Percentiles rank a stretch among this genome's conserved stretches.
Evolutionary conservation across 2,113 vertebrate species (phyloP).

Genomic region (Mormoops blainvillei): DNA sequence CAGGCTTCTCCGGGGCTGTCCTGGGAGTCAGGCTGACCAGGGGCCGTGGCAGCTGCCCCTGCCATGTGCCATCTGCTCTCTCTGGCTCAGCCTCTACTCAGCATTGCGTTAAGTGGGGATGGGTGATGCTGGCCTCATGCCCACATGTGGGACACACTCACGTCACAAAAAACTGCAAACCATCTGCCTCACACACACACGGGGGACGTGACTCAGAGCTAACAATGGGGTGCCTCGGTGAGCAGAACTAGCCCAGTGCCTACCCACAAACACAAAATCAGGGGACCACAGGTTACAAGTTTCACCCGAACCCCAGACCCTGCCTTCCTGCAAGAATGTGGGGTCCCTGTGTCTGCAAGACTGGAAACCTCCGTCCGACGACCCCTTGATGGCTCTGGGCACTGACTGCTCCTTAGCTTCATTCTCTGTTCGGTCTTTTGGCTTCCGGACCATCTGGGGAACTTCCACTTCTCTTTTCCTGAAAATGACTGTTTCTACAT

Average conservation of each 20-base stretch:
- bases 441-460: not conserved
- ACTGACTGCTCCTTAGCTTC: too few relatives aligned
- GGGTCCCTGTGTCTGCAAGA: not conserved
- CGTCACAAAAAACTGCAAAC: not conserved
- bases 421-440: not conserved
- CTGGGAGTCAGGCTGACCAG: not conserved
- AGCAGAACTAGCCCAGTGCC: not conserved
- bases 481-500: not conserved
- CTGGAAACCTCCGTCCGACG: fast-evolving
- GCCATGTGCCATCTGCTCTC: fast-evolving
- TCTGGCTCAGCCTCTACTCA: not conserved
- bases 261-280: not conserved
- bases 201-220: not conserved
- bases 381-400: not conserved
- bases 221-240: not conserved
- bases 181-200: not conserved
- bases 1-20: too few relatives aligned
- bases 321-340: not conserved
- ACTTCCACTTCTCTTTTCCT: not conserved
- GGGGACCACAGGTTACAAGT: too few relatives aligned
- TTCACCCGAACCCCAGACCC: not conserved
- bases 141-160: too few relatives aligned
- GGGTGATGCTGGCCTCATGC: not conserved
- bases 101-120: too few relatives aligned
- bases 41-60: too few relatives aligned